Percentiles rank a stretch among this genome's conserved stretches.
Evolutionary conservation across 2,113 vertebrate species (phyloP).

Genomic region (Pluvianellus socialis): DNA sequence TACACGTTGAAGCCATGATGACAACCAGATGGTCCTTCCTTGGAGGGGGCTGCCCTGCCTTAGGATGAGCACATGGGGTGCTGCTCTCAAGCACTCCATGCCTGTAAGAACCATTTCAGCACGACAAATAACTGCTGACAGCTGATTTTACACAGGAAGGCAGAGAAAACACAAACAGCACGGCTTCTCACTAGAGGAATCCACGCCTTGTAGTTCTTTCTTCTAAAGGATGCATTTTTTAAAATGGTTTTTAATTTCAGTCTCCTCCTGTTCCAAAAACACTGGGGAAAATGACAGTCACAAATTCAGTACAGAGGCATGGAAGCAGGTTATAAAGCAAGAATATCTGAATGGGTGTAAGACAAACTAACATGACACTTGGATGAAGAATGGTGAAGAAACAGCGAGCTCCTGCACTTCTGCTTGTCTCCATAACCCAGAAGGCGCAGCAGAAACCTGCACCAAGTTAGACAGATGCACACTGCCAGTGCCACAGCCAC

Average conservation of each 20-base stretch:
- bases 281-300: background rate
- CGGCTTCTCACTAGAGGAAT: background rate
- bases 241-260: background rate
- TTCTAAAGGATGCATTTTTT: background rate
- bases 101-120: background rate
- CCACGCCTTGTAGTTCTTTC: background rate
- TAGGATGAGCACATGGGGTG: rapidly evolving
- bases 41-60: background rate
- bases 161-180: background rate
- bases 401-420: background rate
- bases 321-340: background rate
- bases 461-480: rapidly evolving
- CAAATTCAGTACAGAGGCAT: background rate
- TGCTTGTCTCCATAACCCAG: background rate
- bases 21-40: rapidly evolving
- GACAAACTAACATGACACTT: background rate
- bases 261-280: background rate
- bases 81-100: background rate
- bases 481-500: background rate
- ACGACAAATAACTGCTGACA: background rate
- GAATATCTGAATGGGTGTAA: background rate
- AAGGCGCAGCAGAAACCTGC: background rate
- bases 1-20: background rate
- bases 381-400: background rate
- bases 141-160: background rate